Evolutionary conservation across 2,113 vertebrate species (phyloP), one percentile per base, ranked within the genome.

Genomic region (Gadus macrocephalus): DNA sequence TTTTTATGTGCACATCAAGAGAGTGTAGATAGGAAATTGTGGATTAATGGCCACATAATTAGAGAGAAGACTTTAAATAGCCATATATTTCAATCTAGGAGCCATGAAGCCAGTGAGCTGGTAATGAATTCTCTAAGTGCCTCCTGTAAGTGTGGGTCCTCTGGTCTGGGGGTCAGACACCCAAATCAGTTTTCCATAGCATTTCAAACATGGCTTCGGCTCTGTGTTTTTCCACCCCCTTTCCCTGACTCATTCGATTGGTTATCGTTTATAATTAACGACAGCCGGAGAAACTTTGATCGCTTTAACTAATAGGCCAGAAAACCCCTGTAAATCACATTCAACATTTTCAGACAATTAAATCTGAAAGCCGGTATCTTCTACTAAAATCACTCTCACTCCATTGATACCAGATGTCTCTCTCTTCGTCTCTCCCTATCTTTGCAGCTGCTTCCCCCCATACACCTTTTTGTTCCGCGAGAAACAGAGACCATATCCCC

Each of bases 41-140:
- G 83, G 82, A 90, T 92, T 95, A 93, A 94, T 94, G 93, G 89
- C 91, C 93, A 87, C 93, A 94, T 94, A 95, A 95, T 96, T 93
- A 95, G 92, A 81, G 81, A 75, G 86, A 87, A 91, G 92, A 92
- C 66, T 83, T 85, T 87, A 87, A 87, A 95, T 69, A 78, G 82
- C 80, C 16, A 83, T 86, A 94, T 91, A 93, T 96, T 95, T 95
- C 93, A 95, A 96, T 97, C 95, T 95, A 95, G 93, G 91, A 93
- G 91, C 92, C 92, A 93, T 95, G 95, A 97, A 95, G 89, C 80
- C 80, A 89, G 93, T 95, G 95, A 95, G 94, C 94, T 94, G 93
- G 93, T 95, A 94, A 95, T 95, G 96, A 94, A 95, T 93, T 96
- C 92, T 96, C 92, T 95, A 94, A 95, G 87, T 90, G 82, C 92